A percentile compares a stretch with the other conserved stretches of the same genome.
Evolutionary conservation across 2,888 invertebrate species (phyloP).

Genomic region (Eupelmus urozonus): DNA sequence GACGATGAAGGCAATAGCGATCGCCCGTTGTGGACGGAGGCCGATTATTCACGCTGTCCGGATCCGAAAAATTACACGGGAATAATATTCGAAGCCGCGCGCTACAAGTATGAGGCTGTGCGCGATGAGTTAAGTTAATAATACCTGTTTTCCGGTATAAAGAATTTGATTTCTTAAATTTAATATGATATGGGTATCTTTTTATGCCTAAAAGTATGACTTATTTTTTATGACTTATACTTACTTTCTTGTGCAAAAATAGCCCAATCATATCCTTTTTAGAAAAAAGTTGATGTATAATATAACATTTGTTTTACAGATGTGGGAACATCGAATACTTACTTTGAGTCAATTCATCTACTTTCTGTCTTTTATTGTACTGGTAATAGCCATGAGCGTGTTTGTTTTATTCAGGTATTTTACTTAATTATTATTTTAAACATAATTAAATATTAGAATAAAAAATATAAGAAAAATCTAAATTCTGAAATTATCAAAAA

Average conservation of each 20-base stretch:
- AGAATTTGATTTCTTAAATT: neutral
- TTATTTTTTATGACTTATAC: too few species aligned
- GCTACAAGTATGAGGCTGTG: neutral
- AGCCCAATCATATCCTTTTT: too few species aligned
- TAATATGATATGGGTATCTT: neutral
- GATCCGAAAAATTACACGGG: constrained; percentile 15
- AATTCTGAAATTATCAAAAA: neutral
- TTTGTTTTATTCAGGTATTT: constrained; percentile 30
- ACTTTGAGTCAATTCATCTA: constrained; percentile 21
- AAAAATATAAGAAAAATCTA: neutral
- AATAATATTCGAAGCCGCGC: neutral
- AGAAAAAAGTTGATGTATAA: too few species aligned
- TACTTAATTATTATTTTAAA: too few species aligned
- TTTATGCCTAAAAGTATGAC: too few species aligned
- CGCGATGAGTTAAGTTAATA: constrained; percentile 23
- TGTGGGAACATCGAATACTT: constrained; percentile 29
- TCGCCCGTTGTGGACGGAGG: constrained; percentile 13
- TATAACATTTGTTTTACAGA: constrained; percentile 17
- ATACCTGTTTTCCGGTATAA: neutral
- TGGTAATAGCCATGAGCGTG: constrained; percentile 16
- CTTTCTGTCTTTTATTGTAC: constrained; percentile 9
- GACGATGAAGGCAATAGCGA: neutral
- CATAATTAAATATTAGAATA: too few species aligned
- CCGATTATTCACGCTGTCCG: constrained; percentile 24
- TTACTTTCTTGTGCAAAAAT: too few species aligned